Conservation (phyloP, 2,797 vertebrate species). For the Trachurus trachurus region DNA sequence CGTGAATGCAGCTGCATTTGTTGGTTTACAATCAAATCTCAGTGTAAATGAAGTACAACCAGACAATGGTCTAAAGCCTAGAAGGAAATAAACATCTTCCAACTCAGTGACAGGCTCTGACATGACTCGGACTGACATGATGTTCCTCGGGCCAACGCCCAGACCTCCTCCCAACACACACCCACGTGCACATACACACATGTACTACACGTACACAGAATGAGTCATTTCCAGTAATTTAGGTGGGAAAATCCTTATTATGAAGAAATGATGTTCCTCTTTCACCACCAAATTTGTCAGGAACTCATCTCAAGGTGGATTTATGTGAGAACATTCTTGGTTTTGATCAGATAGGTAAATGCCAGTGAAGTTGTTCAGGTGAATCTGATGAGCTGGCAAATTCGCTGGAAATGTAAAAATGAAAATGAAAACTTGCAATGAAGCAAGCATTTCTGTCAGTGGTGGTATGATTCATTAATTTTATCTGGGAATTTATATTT, state of each 20-base stretch:
- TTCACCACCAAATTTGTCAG: not conserved
- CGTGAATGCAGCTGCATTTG: not conserved
- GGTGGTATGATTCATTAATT: not conserved
- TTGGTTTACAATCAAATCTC: not conserved
- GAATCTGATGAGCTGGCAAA: not conserved
- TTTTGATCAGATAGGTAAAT: conserved; percentile 4
- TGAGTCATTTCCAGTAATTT: conserved; percentile 36
- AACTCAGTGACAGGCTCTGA: conserved; percentile 61
- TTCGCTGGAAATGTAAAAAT: not conserved
- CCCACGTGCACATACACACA: not conserved
- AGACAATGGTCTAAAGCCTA: conserved; percentile 32
- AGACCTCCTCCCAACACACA: conserved; percentile 45
- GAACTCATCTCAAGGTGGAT: not conserved
- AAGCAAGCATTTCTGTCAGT: conserved; percentile 2
- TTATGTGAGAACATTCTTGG: not conserved
- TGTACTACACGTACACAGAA: conserved; percentile 3
- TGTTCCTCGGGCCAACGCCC: conserved; percentile 43
- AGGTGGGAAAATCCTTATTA: conserved; percentile 28
- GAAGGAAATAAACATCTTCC: conserved; percentile 30
- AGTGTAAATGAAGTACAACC: not conserved
- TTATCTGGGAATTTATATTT: not conserved
- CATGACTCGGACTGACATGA: conserved; percentile 53
- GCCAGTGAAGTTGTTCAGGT: not conserved
- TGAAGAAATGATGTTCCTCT: not conserved
- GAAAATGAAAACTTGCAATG: conserved; percentile 4